phyloP scores from a whole-genome alignment of 2,888 invertebrate genomes.

The Biston stratarius region DNA sequence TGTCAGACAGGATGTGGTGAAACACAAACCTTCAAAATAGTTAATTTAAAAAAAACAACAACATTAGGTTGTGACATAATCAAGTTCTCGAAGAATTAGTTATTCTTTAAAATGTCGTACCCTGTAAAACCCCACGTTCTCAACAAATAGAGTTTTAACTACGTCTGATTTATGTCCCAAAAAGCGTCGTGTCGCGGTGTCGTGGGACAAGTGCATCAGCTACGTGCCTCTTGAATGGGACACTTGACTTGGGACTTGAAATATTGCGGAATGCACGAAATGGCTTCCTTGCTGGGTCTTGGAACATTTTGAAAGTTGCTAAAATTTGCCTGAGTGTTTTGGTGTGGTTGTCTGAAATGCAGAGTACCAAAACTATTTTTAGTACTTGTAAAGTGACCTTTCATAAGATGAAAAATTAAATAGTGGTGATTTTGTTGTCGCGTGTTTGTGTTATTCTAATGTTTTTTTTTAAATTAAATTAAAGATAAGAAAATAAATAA shows the following conservation, averaged over 20 bases:
- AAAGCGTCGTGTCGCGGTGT: constrained; percentile 58
- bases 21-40: too few relatives aligned
- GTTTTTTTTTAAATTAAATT: too few relatives aligned
- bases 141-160: constrained; percentile 67
- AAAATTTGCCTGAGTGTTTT: constrained; percentile 8
- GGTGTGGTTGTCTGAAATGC: background rate
- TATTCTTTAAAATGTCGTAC: constrained; percentile 41
- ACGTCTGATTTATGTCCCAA: constrained; percentile 76
- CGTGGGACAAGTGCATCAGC: constrained; percentile 74
- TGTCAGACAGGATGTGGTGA: too few relatives aligned
- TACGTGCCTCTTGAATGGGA: constrained; percentile 65
- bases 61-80: too few relatives aligned
- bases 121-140: constrained; percentile 47
- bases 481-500: too few relatives aligned
- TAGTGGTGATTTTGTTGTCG: too few relatives aligned
- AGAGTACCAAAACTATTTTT: too few relatives aligned
- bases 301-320: background rate
- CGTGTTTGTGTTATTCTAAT: too few relatives aligned
- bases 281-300: constrained; percentile 9
- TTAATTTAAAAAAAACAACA: too few relatives aligned
- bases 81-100: too few relatives aligned
- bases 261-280: constrained; percentile 57
- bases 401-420: too few relatives aligned
- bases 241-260: constrained; percentile 48
- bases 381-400: too few relatives aligned